Percentiles rank a stretch among this genome's conserved stretches.
Conservation (phyloP, 2,888 invertebrate species). For the Volucella inflata region DNA sequence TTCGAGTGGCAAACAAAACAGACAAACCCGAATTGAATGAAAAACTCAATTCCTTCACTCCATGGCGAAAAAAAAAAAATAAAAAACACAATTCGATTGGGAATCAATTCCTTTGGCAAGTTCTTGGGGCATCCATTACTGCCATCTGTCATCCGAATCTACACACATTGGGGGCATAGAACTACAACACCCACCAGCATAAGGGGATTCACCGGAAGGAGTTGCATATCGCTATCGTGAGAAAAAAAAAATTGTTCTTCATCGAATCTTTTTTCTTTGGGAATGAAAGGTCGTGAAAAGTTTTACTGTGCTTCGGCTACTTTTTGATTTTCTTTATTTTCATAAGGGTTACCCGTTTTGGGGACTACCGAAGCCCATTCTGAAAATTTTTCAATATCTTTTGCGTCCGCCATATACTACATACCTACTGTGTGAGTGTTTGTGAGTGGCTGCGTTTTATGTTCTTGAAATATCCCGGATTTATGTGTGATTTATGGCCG, state of each 20-base stretch:
- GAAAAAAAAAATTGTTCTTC: neutral
- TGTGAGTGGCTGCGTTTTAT: slow-evolving; percentile 68
- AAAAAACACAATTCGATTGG: slow-evolving; percentile 46
- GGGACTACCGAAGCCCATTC: neutral
- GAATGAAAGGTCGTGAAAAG: slow-evolving; percentile 30
- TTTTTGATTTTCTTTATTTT: neutral
- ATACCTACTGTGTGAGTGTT: neutral
- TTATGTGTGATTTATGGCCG: slow-evolving; percentile 70
- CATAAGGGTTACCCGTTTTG: slow-evolving; percentile 6
- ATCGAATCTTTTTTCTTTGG: neutral
- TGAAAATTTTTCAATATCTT: slow-evolving; percentile 66
- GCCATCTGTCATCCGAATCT: slow-evolving; percentile 47
- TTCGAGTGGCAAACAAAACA: neutral
- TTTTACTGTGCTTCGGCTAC: slow-evolving; percentile 29
- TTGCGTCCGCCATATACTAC: slow-evolving; percentile 52
- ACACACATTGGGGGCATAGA: neutral
- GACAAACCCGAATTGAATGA: neutral
- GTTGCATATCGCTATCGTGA: too few species aligned
- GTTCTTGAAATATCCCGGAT: slow-evolving; percentile 67
- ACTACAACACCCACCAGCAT: slow-evolving; percentile 11
- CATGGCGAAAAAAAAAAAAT: slow-evolving; percentile 16
- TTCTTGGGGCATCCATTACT: slow-evolving; percentile 26
- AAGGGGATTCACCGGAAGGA: slow-evolving; percentile 7
- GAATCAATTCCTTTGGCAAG: slow-evolving; percentile 32
- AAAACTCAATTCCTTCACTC: neutral